phyloP scores from a whole-genome alignment of 2,113 vertebrate species.

The Zosterops pallidus region DNA sequence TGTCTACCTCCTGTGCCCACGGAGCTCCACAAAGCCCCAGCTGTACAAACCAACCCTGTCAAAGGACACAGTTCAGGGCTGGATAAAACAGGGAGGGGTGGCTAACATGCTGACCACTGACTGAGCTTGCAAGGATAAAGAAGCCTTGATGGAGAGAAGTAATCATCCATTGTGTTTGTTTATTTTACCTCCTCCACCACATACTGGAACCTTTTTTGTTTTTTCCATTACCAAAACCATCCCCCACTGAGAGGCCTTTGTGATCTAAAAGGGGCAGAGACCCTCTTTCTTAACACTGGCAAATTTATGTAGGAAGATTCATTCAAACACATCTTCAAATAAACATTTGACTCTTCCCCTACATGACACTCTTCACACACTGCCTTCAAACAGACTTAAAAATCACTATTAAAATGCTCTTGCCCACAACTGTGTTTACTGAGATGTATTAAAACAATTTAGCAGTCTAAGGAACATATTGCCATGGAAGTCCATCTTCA shows the following conservation, averaged over 20 bases:
- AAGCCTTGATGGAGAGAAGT: slow-evolving; percentile 80
- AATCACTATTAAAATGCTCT: slow-evolving; percentile 4
- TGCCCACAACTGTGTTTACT: slow-evolving; percentile 2
- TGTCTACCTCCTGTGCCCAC: slow-evolving; percentile 37
- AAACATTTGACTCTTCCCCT: slow-evolving; percentile 41
- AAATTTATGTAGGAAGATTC: slow-evolving; percentile 61
- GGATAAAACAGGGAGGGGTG: slow-evolving; percentile 70
- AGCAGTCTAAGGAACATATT: neutral
- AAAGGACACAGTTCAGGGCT: slow-evolving; percentile 65
- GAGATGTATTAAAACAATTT: slow-evolving; percentile 29
- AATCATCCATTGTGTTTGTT: slow-evolving; percentile 86
- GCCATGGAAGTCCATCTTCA: neutral
- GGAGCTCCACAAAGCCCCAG: slow-evolving; percentile 77
- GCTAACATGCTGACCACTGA: slow-evolving; percentile 71
- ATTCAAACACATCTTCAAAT: slow-evolving; percentile 65
- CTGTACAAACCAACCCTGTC: slow-evolving; percentile 85
- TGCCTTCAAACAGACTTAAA: slow-evolving; percentile 33
- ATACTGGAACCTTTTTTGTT: slow-evolving; percentile 88
- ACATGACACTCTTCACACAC: neutral
- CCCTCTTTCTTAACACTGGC: slow-evolving; percentile 7
- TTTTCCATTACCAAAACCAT: slow-evolving; percentile 72
- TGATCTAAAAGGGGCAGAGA: slow-evolving; percentile 56
- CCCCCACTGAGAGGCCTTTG: slow-evolving; percentile 67
- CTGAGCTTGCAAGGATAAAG: slow-evolving; percentile 75
- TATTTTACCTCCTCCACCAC: slow-evolving; percentile 89